phyloP scores from a whole-genome alignment of 2,888 invertebrate genomes.

The Eupithecia exiguata region DNA sequence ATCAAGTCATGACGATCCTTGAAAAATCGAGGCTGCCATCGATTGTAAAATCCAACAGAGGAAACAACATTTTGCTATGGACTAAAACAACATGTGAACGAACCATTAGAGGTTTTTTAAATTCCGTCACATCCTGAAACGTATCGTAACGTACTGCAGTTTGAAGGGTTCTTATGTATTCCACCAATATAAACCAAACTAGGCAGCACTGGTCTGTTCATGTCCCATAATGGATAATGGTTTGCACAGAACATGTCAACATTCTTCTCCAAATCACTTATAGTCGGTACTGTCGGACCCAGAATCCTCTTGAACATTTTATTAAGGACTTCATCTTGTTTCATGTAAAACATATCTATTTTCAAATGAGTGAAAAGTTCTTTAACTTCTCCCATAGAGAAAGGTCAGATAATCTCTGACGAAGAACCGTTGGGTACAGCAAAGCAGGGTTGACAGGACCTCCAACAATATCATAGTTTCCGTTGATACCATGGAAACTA shows the following conservation, averaged over 20 bases:
- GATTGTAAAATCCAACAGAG: too few species aligned
- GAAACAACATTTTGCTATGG: too few species aligned
- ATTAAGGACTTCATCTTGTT: background rate
- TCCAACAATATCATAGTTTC: background rate
- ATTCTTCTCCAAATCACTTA: constrained; percentile 30
- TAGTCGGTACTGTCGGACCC: constrained; percentile 30
- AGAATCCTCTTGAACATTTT: constrained; percentile 25
- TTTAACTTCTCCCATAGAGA: constrained; percentile 28
- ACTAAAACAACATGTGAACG: too few species aligned
- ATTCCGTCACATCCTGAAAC: background rate
- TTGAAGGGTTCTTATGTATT: constrained; percentile 46
- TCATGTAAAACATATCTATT: constrained; percentile 10
- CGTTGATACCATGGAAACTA: constrained; percentile 2
- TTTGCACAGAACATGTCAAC: constrained; percentile 46
- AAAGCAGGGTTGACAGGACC: background rate
- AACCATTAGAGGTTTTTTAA: too few species aligned
- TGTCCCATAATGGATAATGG: constrained; percentile 50
- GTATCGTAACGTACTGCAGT: constrained; percentile 28
- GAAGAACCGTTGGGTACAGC: constrained; percentile 15
- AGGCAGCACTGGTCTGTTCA: constrained; percentile 52
- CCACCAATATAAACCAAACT: constrained; percentile 52
- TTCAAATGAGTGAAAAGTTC: constrained; percentile 27
- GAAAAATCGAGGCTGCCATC: too few species aligned
- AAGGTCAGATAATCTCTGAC: constrained; percentile 23
- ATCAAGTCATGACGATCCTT: too few species aligned